These are phyloP conservation scores for Drosophila fulvimacula DNA, from an alignment of 2,888 invertebrate species.

Conservation along the genomic window DNA sequence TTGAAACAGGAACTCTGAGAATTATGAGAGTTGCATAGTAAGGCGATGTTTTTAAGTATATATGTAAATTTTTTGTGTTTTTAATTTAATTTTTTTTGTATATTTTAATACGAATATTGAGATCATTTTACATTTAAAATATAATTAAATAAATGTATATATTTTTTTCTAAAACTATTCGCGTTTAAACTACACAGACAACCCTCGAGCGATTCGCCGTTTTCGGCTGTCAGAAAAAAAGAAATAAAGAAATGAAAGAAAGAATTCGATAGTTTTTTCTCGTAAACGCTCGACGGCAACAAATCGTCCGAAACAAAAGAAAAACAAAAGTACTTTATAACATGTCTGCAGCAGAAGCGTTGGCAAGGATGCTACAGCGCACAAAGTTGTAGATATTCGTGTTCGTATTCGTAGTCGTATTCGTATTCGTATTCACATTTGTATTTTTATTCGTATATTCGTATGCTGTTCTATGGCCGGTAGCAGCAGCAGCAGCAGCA, in stretches of 20 bases:
- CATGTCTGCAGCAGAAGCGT: slow-evolving; percentile 62
- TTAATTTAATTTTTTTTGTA: no score
- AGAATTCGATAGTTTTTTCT: slow-evolving; percentile 8
- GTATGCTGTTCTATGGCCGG: slow-evolving; percentile 31
- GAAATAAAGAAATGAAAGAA: slow-evolving; percentile 32
- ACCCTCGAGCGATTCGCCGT: slow-evolving; percentile 51
- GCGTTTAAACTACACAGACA: neutral
- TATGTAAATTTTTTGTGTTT: no score
- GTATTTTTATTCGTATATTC: slow-evolving; percentile 29
- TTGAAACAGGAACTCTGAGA: no score
- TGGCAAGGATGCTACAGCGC: slow-evolving; percentile 43
- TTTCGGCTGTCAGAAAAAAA: slow-evolving; percentile 58
- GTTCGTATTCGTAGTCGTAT: slow-evolving; percentile 15
- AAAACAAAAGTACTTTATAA: slow-evolving; percentile 74
- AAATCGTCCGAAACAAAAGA: slow-evolving; percentile 70
- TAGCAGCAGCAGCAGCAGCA: slow-evolving; percentile 12
- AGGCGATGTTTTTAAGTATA: no score
- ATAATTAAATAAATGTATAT: no score
- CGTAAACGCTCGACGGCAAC: slow-evolving; percentile 53
- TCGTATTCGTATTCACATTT: slow-evolving; percentile 22
- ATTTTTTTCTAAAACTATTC: neutral
- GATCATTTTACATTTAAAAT: no score
- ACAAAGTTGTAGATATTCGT: slow-evolving; percentile 52
- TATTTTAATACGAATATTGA: no score
- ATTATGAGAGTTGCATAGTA: neutral